These are phyloP conservation scores for Epirrita christyi DNA, from an alignment of 2,888 invertebrate genomes.

Conservation along the genomic window DNA sequence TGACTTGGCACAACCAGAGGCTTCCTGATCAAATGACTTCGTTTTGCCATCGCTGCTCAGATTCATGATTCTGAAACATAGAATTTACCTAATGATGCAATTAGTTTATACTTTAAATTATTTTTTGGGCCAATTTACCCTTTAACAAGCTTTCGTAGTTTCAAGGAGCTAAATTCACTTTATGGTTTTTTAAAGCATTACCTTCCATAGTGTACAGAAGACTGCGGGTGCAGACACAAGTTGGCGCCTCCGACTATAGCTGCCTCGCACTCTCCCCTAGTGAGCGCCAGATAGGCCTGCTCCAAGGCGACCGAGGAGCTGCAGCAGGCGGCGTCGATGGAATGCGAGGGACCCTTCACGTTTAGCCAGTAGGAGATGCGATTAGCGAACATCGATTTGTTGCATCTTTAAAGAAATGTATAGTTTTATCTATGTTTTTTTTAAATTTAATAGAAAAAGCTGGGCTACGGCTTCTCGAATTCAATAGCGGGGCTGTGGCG, in stretches of 20 bases:
- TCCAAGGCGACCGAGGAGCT: constrained; percentile 54
- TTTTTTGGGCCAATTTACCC: too few species aligned
- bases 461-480: too few species aligned
- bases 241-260: constrained; percentile 85
- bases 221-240: constrained; percentile 64
- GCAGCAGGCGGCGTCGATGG: constrained; percentile 52
- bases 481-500: too few species aligned
- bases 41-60: constrained; percentile 92
- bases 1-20: constrained; percentile 88
- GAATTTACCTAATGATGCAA: too few species aligned
- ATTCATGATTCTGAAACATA: constrained; percentile 43
- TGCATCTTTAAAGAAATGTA: constrained; percentile 41
- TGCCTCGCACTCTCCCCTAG: constrained; percentile 58
- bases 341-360: constrained; percentile 57
- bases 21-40: constrained; percentile 92
- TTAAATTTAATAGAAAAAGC: too few species aligned
- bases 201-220: constrained; percentile 43
- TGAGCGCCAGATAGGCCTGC: constrained; percentile 52
- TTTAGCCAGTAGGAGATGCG: constrained; percentile 65
- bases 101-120: too few species aligned
- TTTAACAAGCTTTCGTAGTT: too few species aligned
- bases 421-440: too few species aligned
- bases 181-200: constrained; percentile 7
- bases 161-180: too few species aligned
- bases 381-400: constrained; percentile 58